Percentiles rank a stretch among this genome's conserved stretches.
Conservation (phyloP, 1,140 invertebrate species). For the roundworm (Caenorhabditis elegans) region DNA sequence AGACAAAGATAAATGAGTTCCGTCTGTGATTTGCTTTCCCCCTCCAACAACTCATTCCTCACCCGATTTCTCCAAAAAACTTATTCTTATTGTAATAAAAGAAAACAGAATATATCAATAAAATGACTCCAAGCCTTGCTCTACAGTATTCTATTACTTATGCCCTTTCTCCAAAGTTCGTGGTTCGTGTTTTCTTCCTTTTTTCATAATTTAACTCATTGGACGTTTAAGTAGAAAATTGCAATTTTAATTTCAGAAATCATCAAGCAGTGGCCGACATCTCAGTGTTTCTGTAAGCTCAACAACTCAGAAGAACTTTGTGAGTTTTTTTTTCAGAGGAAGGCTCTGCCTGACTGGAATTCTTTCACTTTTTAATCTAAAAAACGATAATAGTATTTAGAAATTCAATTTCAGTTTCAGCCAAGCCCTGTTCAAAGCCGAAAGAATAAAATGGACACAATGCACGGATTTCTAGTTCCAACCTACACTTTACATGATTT, state of each 20-base stretch:
- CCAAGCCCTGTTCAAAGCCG: not conserved
- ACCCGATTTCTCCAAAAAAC: not conserved
- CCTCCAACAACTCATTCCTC: not conserved
- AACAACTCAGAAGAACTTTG: not conserved
- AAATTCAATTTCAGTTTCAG: not conserved
- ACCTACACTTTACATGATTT: slow-evolving; percentile 32
- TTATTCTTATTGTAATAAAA: not conserved
- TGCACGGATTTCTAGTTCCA: slow-evolving; percentile 28
- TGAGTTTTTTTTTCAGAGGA: not conserved
- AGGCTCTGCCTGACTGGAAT: not conserved
- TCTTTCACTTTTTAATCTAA: no score
- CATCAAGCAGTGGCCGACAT: not conserved
- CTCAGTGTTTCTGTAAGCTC: not conserved
- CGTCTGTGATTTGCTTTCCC: not conserved
- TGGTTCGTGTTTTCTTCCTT: not conserved
- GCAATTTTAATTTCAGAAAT: not conserved
- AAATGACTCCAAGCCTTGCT: not conserved
- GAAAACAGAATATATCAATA: not conserved
- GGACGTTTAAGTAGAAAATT: not conserved
- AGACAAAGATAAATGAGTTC: slow-evolving; percentile 32
- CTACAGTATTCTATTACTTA: slow-evolving; percentile 15
- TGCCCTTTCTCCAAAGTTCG: not conserved
- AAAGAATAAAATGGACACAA: slow-evolving; percentile 9
- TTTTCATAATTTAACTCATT: not conserved
- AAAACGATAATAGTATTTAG: no score